Evolutionary conservation across 1,140 invertebrate species (phyloP).

Genomic region (Steinernema feltiae): DNA sequence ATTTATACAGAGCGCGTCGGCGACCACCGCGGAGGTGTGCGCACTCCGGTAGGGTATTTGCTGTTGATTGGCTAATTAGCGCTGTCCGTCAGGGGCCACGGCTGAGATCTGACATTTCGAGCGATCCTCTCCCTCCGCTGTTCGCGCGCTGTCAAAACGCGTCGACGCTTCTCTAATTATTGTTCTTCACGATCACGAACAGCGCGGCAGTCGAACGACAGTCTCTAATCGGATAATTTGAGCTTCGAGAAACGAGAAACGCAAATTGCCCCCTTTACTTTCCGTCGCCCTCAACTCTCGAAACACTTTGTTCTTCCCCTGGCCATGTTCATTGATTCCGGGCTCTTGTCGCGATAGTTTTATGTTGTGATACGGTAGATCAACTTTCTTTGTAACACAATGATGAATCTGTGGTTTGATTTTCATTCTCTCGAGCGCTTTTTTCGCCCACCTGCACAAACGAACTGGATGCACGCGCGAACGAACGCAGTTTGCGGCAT

Average conservation of each 20-base stretch:
- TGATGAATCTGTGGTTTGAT: too few relatives aligned
- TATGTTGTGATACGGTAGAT: too few relatives aligned
- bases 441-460: too few relatives aligned
- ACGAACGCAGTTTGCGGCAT: too few relatives aligned
- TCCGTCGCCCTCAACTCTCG: neutral
- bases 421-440: too few relatives aligned
- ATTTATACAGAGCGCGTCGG: neutral
- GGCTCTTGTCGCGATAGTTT: too few relatives aligned
- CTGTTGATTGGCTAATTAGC: conserved; percentile 11
- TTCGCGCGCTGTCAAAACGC: conserved; percentile 6
- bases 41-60: neutral
- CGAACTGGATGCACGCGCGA: too few relatives aligned
- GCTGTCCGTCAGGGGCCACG: neutral
- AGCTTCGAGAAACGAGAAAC: neutral
- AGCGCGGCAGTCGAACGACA: neutral
- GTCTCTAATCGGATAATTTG: conserved; percentile 15
- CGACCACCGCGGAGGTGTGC: neutral
- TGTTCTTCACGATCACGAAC: neutral
- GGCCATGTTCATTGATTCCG: neutral
- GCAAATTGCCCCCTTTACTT: conserved; percentile 4
- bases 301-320: neutral
- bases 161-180: neutral
- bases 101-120: neutral
- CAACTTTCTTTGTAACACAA: too few relatives aligned
- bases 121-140: neutral